phyloP scores from a whole-genome alignment of 2,113 vertebrate species.

The Corythornis vintsioides region DNA sequence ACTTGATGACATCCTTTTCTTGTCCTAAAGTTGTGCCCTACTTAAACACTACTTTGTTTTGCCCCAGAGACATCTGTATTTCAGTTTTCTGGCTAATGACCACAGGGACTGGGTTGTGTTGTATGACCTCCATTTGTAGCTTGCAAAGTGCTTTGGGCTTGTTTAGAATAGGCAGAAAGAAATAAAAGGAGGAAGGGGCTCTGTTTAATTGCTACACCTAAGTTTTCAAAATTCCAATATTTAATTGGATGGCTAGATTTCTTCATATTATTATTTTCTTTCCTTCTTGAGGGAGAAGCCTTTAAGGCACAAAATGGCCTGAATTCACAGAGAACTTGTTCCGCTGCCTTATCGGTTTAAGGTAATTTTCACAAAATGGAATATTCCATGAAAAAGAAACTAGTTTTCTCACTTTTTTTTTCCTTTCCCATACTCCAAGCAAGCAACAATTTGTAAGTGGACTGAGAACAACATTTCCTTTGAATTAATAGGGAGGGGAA shows the following conservation, averaged over 20 bases:
- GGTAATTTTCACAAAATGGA: not conserved
- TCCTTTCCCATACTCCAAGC: not conserved
- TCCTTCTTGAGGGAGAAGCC: not conserved
- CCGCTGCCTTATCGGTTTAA: rapidly evolving
- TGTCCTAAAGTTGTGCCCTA: constrained; percentile 54
- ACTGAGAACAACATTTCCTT: not conserved
- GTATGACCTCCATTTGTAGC: constrained; percentile 29
- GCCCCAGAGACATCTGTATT: constrained; percentile 52
- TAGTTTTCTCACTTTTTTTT: not conserved
- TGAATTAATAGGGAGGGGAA: not conserved
- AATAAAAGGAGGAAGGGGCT: constrained; percentile 8
- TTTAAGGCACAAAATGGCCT: constrained; percentile 11
- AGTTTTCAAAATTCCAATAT: constrained; percentile 15
- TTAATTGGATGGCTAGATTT: not conserved
- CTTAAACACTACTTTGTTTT: constrained; percentile 57
- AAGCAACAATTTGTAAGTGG: not conserved
- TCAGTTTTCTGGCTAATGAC: constrained; percentile 65
- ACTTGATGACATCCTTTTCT: constrained; percentile 13
- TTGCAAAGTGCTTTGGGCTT: constrained; percentile 5
- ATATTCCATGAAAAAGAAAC: not conserved
- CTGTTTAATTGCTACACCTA: not conserved
- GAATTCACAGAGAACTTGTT: constrained; percentile 5
- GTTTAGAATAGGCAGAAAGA: not conserved
- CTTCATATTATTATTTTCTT: not conserved
- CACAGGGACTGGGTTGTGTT: constrained; percentile 43